phyloP scores from a whole-genome alignment of 2,113 vertebrate species.

The Oryzias woworae region DNA sequence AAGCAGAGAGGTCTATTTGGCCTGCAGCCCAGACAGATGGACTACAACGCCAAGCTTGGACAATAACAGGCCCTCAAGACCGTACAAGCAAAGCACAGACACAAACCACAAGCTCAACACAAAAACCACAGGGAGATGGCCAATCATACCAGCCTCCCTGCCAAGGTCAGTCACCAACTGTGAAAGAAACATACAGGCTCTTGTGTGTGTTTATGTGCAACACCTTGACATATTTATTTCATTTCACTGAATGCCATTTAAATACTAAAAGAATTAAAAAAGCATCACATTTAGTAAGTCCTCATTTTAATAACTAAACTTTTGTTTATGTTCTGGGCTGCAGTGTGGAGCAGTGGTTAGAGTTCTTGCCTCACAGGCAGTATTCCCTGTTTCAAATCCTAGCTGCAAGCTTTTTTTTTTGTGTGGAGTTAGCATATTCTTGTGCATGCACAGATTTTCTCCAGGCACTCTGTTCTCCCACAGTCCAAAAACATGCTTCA shows the following conservation, averaged over 20 bases:
- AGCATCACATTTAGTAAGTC: neutral
- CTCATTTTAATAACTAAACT: neutral
- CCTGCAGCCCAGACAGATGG: slow-evolving; percentile 65
- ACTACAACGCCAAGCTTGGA: slow-evolving; percentile 56
- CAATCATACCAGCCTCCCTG: slow-evolving; percentile 39
- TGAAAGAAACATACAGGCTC: slow-evolving; percentile 16
- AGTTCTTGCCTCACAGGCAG: too few relatives aligned
- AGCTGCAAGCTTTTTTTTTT: too few relatives aligned
- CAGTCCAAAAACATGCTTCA: too few relatives aligned
- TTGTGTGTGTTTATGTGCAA: slow-evolving; percentile 4
- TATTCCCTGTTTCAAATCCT: too few relatives aligned
- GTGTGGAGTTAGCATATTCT: too few relatives aligned
- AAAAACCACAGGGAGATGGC: slow-evolving; percentile 44
- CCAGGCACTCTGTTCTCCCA: too few relatives aligned
- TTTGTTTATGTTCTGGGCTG: neutral
- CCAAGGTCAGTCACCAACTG: slow-evolving; percentile 56
- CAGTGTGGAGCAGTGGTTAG: too few relatives aligned
- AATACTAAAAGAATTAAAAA: neutral
- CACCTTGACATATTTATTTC: neutral
- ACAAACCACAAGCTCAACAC: slow-evolving; percentile 33
- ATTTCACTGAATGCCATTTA: neutral
- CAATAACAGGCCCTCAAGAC: slow-evolving; percentile 52
- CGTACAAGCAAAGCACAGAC: slow-evolving; percentile 36
- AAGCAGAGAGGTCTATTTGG: slow-evolving; percentile 51
- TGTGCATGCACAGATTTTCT: too few relatives aligned